Base-by-base conservation (phyloP, 1,140 invertebrate species). In the Battus philenor region DNA sequence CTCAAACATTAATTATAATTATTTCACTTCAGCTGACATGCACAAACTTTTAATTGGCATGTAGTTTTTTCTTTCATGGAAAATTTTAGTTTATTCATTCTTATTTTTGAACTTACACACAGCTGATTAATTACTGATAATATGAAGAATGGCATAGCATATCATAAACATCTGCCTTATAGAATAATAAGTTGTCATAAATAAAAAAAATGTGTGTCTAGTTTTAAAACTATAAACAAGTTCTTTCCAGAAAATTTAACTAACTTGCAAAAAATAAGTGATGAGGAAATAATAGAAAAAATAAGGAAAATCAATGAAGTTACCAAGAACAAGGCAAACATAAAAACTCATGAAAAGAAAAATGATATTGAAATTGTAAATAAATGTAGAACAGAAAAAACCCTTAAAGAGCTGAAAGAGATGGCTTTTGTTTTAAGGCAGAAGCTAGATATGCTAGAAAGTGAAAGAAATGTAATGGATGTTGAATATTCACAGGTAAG, bases 381-480 rank as follows among this genome's bases (percentile, higher is more conserved):
- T 15, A 68, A 43, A 33, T 44, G 54, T 52, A 59, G 68, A 36
- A 53, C 44, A 27, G 59, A 66, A 27, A 68, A 72, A 54, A 59
- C 53, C 18, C 49, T 83, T n/a, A 80, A 79, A 45, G 73, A 79
- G 38, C 58, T 83, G 10, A 79, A 81, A 52, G 79, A 83, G 67
- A 64, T 29, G 3, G 66, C 69, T 9, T 73, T 79, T 47, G 43
- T 73, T 29, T 56, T 81, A 5, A 64, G 69, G 26, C 76, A 83
- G 57, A 79, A 73, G 47, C 59, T 78, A 17, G 75, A 83, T 43
- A 64, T 58, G 9, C 50, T 83, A 6, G 66, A 77, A 51, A 79
- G 68, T 69, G 79, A 77, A 50, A 68, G 58, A 54, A 83, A 76
- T 72, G 53, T 74, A 12, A 83, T 81, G 73, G 69, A 74, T 52